These are phyloP conservation scores for Procambarus clarkii DNA, from an alignment of 1,140 invertebrate genomes.

Conservation along the genomic window DNA sequence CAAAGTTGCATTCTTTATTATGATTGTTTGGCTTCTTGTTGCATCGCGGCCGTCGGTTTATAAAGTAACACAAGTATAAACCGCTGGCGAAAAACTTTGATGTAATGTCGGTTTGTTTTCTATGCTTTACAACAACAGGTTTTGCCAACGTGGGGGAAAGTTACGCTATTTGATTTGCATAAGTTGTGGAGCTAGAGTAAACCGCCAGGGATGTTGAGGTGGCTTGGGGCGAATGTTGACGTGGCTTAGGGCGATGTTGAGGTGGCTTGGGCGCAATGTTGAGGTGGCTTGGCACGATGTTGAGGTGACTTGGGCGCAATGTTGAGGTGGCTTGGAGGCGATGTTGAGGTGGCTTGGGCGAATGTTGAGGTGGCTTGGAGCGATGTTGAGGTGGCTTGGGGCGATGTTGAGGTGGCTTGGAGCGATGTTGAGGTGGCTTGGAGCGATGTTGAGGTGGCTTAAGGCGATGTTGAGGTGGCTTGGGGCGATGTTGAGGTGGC, in stretches of 20 bases:
- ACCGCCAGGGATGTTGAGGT: not conserved
- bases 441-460: too few relatives aligned
- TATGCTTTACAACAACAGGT: not conserved
- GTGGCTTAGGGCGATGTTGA: not conserved
- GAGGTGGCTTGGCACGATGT: not conserved
- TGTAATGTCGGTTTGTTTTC: not conserved
- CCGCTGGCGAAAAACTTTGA: not conserved
- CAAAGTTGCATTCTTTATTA: too few relatives aligned
- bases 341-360: not conserved
- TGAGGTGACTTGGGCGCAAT: not conserved
- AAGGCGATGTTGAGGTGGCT: not conserved
- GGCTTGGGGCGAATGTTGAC: not conserved
- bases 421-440: not conserved
- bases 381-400: not conserved
- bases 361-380: not conserved
- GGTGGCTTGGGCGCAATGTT: not conserved
- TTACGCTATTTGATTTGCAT: slow-evolving; percentile 10
- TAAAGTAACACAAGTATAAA: not conserved
- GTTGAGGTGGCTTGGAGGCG: not conserved
- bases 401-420: not conserved
- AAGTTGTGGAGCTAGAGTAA: not conserved
- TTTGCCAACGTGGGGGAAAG: not conserved
- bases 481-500: not conserved
- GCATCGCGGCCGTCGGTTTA: not conserved
- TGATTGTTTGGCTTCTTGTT: not conserved